These are phyloP conservation scores for Nipponacmea schrenckii DNA, from an alignment of 2,888 invertebrate genomes.

Conservation along the genomic window DNA sequence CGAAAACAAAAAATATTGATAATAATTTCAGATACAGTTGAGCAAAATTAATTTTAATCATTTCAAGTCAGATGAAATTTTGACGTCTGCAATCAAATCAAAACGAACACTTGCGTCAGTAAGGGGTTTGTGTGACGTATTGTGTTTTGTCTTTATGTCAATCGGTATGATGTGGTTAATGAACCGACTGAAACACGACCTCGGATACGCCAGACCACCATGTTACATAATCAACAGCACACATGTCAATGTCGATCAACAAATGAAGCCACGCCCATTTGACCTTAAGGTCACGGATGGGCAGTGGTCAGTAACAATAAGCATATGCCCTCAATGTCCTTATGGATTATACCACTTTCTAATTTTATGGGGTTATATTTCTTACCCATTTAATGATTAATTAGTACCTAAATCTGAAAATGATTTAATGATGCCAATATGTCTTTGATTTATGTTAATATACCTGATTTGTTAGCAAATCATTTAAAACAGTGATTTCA, in stretches of 20 bases:
- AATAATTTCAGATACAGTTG: not conserved
- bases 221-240: not conserved
- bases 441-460: not conserved
- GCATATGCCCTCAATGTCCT: slow-evolving; percentile 6
- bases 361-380: too few species aligned
- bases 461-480: not conserved
- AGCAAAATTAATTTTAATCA: not conserved
- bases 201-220: not conserved
- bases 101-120: not conserved
- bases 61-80: slow-evolving; percentile 2
- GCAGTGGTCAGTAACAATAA: not conserved
- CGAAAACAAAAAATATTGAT: not conserved
- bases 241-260: slow-evolving; percentile 7
- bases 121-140: not conserved
- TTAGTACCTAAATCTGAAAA: too few species aligned
- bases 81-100: not conserved
- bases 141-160: slow-evolving; percentile 1
- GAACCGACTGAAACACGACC: not conserved
- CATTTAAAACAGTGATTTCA: too few species aligned
- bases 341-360: not conserved
- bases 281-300: not conserved
- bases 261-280: not conserved
- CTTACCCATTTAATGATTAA: too few species aligned
- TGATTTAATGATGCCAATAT: too few species aligned
- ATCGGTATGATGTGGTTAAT: not conserved